These are phyloP conservation scores for Oryzias javanicus DNA, from an alignment of 2,113 vertebrate species.

Conservation along the genomic window DNA sequence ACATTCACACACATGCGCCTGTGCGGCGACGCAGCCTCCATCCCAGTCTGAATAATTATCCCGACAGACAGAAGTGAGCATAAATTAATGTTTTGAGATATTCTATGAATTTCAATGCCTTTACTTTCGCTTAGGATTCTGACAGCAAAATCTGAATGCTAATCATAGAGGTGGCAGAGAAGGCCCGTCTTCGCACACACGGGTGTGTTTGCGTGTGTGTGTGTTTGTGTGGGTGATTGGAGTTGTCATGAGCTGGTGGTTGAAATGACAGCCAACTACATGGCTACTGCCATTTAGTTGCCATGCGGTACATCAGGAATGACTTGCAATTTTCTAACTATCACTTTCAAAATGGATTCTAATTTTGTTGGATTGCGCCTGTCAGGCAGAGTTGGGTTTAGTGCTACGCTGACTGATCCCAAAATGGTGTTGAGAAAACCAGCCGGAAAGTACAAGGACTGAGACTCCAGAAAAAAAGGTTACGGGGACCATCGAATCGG, in stretches of 20 bases:
- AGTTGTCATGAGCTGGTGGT: constrained; percentile 67
- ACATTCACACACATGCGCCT: constrained; percentile 2
- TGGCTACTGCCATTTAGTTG: constrained; percentile 71
- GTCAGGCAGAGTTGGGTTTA: constrained; percentile 56
- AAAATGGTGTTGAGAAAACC: constrained; percentile 40
- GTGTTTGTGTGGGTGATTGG: constrained; percentile 52
- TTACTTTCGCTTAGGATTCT: constrained; percentile 48
- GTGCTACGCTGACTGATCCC: constrained; percentile 52
- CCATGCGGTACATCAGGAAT: constrained; percentile 68
- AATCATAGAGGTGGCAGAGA: constrained; percentile 50
- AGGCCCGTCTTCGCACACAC: constrained; percentile 16
- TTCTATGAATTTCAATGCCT: constrained; percentile 65
- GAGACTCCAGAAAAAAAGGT: constrained; percentile 1
- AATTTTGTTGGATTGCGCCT: constrained; percentile 68
- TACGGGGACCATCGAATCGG: constrained; percentile 6
- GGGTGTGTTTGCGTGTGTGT: constrained; percentile 4
- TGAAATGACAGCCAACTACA: constrained; percentile 69
- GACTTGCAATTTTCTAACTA: constrained; percentile 78
- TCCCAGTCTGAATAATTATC: constrained; percentile 17
- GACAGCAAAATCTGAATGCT: constrained; percentile 65
- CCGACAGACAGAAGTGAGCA: constrained; percentile 47
- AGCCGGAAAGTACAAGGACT: constrained; percentile 37
- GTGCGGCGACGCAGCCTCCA: not conserved
- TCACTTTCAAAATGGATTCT: constrained; percentile 75
- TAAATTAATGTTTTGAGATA: constrained; percentile 56